Evolutionary conservation across 2,113 vertebrate species (phyloP).

Genomic region (Menura novaehollandiae): DNA sequence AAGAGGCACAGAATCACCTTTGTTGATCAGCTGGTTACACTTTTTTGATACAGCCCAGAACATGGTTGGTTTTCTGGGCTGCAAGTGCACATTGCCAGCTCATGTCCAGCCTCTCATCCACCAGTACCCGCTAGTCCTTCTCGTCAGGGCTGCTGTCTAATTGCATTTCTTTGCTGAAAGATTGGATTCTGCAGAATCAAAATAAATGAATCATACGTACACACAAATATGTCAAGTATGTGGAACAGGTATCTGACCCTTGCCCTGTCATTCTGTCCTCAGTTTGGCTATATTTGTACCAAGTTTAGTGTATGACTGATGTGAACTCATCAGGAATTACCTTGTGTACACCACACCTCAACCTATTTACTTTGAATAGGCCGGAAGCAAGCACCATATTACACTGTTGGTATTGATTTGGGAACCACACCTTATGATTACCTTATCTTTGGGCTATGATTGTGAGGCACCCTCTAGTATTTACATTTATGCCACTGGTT

Average conservation of each 20-base stretch:
- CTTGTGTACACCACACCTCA: conserved; percentile 9
- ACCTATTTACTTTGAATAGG: background rate
- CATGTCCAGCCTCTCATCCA: background rate
- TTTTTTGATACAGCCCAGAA: background rate
- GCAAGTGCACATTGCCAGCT: accelerated
- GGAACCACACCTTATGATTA: conserved; percentile 47
- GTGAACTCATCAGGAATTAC: background rate
- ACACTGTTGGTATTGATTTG: background rate
- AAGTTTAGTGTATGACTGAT: background rate
- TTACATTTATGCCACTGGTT: background rate
- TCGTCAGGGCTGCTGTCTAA: background rate
- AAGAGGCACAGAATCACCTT: background rate
- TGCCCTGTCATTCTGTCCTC: background rate
- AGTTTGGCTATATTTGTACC: background rate
- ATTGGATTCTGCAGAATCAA: background rate
- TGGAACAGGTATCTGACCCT: background rate
- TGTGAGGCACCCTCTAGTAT: background rate
- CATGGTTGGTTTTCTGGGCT: background rate
- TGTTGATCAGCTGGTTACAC: accelerated
- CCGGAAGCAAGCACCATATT: background rate
- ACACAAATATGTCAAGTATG: background rate
- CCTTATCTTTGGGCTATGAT: conserved; percentile 50
- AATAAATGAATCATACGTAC: background rate
- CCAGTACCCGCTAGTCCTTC: background rate
- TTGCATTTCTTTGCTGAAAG: background rate